Percentiles rank a stretch among this genome's conserved stretches.
Conservation (phyloP, 2,888 invertebrate genomes). For the Harpalus rufipes region DNA sequence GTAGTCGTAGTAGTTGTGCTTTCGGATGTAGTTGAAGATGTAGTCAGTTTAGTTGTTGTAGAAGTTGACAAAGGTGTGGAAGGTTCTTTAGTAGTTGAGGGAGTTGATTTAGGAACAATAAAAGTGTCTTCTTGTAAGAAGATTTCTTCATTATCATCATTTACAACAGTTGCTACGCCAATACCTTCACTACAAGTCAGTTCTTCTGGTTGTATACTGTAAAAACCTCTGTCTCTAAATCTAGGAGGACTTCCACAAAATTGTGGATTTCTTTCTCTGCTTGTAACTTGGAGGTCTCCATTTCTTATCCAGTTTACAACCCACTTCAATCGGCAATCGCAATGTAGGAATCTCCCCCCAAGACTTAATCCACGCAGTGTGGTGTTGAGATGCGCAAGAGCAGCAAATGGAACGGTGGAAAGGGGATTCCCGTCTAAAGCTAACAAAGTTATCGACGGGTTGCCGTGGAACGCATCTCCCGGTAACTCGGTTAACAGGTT, state of each 20-base stretch:
- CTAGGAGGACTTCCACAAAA: conserved; percentile 92
- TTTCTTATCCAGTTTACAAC: conserved; percentile 93
- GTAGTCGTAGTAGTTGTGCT: conserved; percentile 70
- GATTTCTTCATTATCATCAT: conserved; percentile 77
- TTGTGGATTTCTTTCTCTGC: conserved; percentile 93
- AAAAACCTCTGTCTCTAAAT: conserved; percentile 90
- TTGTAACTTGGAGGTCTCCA: conserved; percentile 93
- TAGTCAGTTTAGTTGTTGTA: conserved; percentile 73
- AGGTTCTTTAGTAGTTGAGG: conserved; percentile 70
- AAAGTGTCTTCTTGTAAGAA: conserved; percentile 70
- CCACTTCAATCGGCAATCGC: conserved; percentile 93
- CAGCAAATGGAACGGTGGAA: conserved; percentile 88
- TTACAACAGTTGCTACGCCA: conserved; percentile 80
- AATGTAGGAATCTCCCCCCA: conserved; percentile 92
- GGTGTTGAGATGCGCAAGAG: conserved; percentile 88
- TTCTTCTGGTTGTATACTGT: conserved; percentile 90
- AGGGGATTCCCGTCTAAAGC: conserved; percentile 95
- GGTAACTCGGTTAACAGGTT: conserved; percentile 92
- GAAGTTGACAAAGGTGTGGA: conserved; percentile 53
- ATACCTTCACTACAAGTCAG: conserved; percentile 80
- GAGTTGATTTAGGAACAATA: conserved; percentile 59
- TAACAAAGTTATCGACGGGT: conserved; percentile 90
- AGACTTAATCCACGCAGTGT: conserved; percentile 91
- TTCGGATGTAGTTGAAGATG: conserved; percentile 71
- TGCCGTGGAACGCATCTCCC: conserved; percentile 87